Percentiles rank a stretch among this genome's conserved stretches.
These are phyloP conservation scores for Euthynnus affinis DNA, from an alignment of 2,797 vertebrate genomes.

Conservation along the genomic window DNA sequence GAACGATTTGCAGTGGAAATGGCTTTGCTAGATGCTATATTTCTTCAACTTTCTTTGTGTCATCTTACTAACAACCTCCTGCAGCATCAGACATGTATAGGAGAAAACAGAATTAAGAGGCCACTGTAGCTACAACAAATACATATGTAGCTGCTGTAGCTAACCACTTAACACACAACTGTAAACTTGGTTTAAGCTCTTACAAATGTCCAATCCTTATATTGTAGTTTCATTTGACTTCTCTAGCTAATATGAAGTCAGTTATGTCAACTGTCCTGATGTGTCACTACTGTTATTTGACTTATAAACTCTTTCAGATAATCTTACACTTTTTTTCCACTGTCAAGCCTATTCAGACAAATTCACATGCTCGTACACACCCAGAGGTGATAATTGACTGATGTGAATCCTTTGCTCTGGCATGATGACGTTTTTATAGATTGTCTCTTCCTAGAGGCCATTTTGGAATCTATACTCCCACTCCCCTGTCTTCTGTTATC, in stretches of 20 bases:
- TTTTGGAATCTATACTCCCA: slow-evolving; percentile 46
- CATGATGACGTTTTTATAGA: slow-evolving; percentile 45
- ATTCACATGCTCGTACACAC: slow-evolving; percentile 9
- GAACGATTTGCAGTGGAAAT: no score
- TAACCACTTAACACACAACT: no score
- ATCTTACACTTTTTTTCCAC: slow-evolving; percentile 1
- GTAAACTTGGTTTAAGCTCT: no score
- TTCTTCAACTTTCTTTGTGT: no score
- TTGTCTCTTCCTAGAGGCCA: slow-evolving; percentile 18
- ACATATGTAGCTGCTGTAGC: no score
- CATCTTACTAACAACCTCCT: no score
- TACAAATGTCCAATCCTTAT: no score
- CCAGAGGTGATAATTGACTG: slow-evolving; percentile 44
- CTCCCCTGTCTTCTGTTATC: neutral
- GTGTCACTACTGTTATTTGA: neutral
- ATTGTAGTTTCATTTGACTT: neutral
- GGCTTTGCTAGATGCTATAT: no score
- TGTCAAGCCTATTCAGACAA: slow-evolving; percentile 6
- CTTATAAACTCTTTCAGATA: neutral
- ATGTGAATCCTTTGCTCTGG: slow-evolving; percentile 22
- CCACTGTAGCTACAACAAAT: no score
- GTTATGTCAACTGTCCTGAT: neutral
- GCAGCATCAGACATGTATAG: no score
- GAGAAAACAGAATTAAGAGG: no score
- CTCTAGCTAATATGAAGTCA: neutral